Conservation (phyloP, 2,888 invertebrate species). For the Acronicta alni region DNA sequence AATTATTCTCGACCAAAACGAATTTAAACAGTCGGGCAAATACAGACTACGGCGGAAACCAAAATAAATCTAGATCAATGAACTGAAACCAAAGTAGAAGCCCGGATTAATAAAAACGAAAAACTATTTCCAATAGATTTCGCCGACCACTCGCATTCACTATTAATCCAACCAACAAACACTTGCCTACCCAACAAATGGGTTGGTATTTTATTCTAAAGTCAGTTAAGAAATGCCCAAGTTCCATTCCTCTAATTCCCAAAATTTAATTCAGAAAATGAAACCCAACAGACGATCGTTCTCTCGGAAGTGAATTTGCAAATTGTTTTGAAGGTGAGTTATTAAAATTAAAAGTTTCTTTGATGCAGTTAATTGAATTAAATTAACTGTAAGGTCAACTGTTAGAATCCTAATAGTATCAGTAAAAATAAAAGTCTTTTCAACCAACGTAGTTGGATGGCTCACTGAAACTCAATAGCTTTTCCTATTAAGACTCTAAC, state of each 20-base stretch:
- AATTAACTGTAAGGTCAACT: slow-evolving; percentile 20
- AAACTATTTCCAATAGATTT: slow-evolving; percentile 10
- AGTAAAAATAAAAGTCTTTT: slow-evolving; percentile 19
- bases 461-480: no score
- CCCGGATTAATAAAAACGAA: slow-evolving; percentile 6
- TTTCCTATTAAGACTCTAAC: slow-evolving; percentile 8
- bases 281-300: slow-evolving; percentile 42
- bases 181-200: slow-evolving; percentile 27
- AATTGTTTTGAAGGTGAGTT: slow-evolving; percentile 51
- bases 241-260: slow-evolving; percentile 52
- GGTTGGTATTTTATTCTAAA: slow-evolving; percentile 49
- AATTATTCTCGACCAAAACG: not conserved
- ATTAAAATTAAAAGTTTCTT: slow-evolving; percentile 41
- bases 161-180: slow-evolving; percentile 51
- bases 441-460: not conserved
- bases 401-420: slow-evolving; percentile 19
- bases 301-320: slow-evolving; percentile 28
- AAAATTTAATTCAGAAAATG: slow-evolving; percentile 61
- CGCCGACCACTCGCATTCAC: slow-evolving; percentile 29
- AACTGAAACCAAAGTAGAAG: slow-evolving; percentile 1
- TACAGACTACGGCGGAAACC: slow-evolving; percentile 3
- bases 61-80: slow-evolving; percentile 22
- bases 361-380: slow-evolving; percentile 38
- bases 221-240: slow-evolving; percentile 58
- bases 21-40: not conserved